Percentiles rank a stretch among this genome's conserved stretches.
These are phyloP conservation scores for Clarias laeviceps DNA, from an alignment of 2,797 vertebrate genomes.

Conservation along the genomic window DNA sequence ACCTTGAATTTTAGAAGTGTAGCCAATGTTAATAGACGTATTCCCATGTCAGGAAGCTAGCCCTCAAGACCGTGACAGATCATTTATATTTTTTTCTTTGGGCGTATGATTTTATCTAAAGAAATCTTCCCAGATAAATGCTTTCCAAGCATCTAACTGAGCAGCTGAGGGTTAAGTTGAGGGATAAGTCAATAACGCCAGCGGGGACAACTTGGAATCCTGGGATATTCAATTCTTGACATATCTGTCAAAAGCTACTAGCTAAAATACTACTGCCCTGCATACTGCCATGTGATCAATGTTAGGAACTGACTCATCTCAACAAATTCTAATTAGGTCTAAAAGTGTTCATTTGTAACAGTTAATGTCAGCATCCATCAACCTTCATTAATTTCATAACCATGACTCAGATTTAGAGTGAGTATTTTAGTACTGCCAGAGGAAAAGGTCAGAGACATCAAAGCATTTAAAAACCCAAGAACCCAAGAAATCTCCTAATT, in stretches of 20 bases:
- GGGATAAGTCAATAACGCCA: background rate
- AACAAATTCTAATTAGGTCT: background rate
- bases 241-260: background rate
- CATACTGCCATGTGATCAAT: background rate
- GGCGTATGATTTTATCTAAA: background rate
- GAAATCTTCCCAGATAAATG: background rate
- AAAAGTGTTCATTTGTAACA: background rate
- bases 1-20: slow-evolving; percentile 25
- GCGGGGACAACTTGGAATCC: background rate
- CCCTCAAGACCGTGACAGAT: background rate
- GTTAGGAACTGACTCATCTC: background rate
- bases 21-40: slow-evolving; percentile 23
- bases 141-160: background rate
- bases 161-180: background rate
- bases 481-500: slow-evolving; percentile 20
- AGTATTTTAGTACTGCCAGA: slow-evolving; percentile 29
- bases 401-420: slow-evolving; percentile 4
- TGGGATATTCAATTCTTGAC: background rate
- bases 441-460: slow-evolving; percentile 30
- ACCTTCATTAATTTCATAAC: slow-evolving; percentile 18
- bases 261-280: background rate
- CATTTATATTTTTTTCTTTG: background rate
- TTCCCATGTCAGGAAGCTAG: background rate
- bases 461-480: slow-evolving; percentile 14
- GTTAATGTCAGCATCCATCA: slow-evolving; percentile 16